Evolutionary conservation across 2,113 vertebrate genomes (phyloP).

Genomic region (Steatornis caripensis): DNA sequence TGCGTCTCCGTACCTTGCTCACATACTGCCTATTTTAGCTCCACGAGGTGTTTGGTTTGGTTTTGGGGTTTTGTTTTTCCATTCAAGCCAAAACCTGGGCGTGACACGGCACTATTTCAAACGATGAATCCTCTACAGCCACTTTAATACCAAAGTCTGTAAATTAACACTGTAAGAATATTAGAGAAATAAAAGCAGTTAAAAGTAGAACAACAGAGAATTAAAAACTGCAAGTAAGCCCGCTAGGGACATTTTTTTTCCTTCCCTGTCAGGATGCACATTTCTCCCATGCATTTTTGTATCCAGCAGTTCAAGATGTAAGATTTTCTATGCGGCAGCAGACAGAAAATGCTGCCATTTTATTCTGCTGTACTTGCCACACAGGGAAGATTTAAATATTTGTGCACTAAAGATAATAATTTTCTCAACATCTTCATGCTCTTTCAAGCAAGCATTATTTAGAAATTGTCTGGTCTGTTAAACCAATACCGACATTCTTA

Average conservation of each 20-base stretch:
- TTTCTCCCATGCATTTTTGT: neutral
- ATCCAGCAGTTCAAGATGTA: neutral
- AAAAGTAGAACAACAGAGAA: slow-evolving; percentile 1
- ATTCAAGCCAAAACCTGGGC: neutral
- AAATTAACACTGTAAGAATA: neutral
- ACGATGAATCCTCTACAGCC: neutral
- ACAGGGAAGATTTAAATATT: neutral
- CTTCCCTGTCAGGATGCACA: neutral
- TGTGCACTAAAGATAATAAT: neutral
- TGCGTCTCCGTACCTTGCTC: accelerated
- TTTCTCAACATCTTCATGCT: neutral
- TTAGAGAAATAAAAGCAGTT: neutral
- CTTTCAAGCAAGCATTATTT: neutral
- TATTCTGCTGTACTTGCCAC: neutral
- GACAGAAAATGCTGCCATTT: neutral
- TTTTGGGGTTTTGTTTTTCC: neutral
- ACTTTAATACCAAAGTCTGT: neutral
- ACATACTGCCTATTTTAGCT: neutral
- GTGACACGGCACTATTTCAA: neutral
- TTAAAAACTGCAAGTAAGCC: neutral
- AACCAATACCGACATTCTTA: neutral
- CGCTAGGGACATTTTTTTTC: neutral
- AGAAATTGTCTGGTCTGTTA: neutral
- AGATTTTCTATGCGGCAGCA: neutral
- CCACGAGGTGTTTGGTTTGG: neutral